Evolutionary conservation across 2,888 invertebrate species (phyloP), one percentile per base, ranked within the genome.

Genomic region (Morpho achilles): DNA sequence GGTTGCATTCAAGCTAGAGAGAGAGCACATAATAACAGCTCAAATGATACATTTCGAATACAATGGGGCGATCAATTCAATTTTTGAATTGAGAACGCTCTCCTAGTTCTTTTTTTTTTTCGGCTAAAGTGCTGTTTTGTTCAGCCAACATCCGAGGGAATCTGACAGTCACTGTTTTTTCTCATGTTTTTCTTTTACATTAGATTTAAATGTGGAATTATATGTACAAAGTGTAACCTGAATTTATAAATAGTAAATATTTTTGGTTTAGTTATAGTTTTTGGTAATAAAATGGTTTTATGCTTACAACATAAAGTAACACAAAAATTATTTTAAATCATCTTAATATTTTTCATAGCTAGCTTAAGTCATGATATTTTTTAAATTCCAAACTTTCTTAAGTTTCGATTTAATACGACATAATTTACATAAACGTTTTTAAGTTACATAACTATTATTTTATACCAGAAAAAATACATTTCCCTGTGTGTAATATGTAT

Each of bases 41-140:
- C 90, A 89, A 90, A 90, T 90, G 90, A 90, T 90, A 90, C 90
- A 89, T 90, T 90, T 87, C 80, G 88, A 89, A 90, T 88, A 90
- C 90, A 90, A 90, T 90, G 88, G 90, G 81, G 80, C 89, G 90
- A 90, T 90, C 90, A 89, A 90, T 90, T 89, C 89, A 88, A 90
- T 89, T 89, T 89, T 88, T 88, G 90, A 90, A 89, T 89, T 87
- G 89, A 89, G 88, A 87, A 87, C 87, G 88, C 86, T 90, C 87
- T 84, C 83, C 87, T 87, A 85, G 83, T 84, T 81, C 76, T 80
- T 79, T 84, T 85, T 84, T 85, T 82, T 71, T 83, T 80, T 82
- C 79, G 75, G 81, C 87, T 87, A 89, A 88, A 90, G 90, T 90
- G 90, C 88, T 90, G 90, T 90, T 90, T 90, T 90, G 90, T 90